Evolutionary conservation across 2,113 vertebrate species (phyloP).

Genomic region (Gymnorhina tibicen): DNA sequence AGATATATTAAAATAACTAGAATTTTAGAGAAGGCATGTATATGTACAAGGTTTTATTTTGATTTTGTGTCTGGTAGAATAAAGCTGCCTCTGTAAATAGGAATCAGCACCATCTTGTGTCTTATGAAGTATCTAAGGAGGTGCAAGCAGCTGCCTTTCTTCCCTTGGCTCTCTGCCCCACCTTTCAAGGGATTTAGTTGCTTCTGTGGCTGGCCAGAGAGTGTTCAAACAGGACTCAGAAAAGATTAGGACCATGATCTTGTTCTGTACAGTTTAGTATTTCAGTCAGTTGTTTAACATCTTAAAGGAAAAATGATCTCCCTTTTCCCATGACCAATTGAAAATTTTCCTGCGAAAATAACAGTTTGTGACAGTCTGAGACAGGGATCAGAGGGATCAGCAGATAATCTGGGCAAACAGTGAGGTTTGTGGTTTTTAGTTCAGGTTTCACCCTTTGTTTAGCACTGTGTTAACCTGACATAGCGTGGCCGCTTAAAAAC

Average conservation of each 20-base stretch:
- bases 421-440: neutral
- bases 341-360: neutral
- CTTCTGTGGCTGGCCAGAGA: neutral
- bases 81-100: neutral
- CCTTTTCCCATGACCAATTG: neutral
- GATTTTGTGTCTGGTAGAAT: neutral
- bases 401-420: slow-evolving; percentile 19
- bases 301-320: neutral
- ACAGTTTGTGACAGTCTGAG: neutral
- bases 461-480: neutral
- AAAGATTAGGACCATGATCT: neutral
- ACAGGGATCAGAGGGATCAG: neutral
- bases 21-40: neutral
- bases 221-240: neutral
- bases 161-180: rapidly evolving
- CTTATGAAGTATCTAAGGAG: neutral
- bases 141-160: neutral
- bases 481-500: neutral
- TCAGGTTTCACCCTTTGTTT: slow-evolving; percentile 1
- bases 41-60: neutral
- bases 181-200: neutral
- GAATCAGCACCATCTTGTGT: neutral
- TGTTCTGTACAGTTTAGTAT: neutral
- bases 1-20: neutral
- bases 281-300: neutral